Percentiles rank a stretch among this genome's conserved stretches.
These are phyloP conservation scores for Enteromius trimaculatus DNA, from an alignment of 2,797 vertebrate species.

Conservation along the genomic window DNA sequence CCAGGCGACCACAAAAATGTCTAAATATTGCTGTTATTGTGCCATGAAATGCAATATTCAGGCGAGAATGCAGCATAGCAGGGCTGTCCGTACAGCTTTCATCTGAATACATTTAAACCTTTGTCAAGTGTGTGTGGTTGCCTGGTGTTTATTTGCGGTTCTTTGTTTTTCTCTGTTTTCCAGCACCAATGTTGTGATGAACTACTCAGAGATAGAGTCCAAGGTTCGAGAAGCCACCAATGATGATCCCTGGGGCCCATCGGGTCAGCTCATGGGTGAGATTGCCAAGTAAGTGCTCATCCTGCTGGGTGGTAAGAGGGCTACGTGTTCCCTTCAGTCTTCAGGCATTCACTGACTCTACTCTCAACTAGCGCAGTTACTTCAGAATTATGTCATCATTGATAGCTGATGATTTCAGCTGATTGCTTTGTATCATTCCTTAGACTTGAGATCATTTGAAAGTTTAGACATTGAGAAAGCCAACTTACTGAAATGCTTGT, in stretches of 20 bases:
- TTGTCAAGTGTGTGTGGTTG: constrained; percentile 27
- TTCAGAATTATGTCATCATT: constrained; percentile 7
- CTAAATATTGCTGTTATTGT: too few species aligned
- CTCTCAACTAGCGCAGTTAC: constrained; percentile 22
- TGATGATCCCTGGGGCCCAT: constrained; percentile 98
- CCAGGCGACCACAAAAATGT: too few species aligned
- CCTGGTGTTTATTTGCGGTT: constrained; percentile 41
- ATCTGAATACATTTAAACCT: constrained; percentile 45
- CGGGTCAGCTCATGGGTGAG: constrained; percentile 97
- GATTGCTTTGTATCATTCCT: constrained; percentile 12
- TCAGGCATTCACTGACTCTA: constrained; percentile 8
- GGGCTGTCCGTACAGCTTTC: not conserved
- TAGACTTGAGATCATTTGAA: not conserved
- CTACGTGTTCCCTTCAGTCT: not conserved
- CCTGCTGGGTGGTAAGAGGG: not conserved
- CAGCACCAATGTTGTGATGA: constrained; percentile 94
- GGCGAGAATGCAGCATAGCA: not conserved
- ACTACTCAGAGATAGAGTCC: constrained; percentile 95
- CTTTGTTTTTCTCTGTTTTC: not conserved
- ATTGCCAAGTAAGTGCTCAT: constrained; percentile 90
- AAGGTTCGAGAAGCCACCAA: constrained; percentile 99
- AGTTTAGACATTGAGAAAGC: not conserved
- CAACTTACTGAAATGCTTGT: too few species aligned
- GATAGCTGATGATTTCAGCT: constrained; percentile 5
- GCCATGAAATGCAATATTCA: too few species aligned